A percentile compares a stretch with the other conserved stretches of the same genome.
Conservation (phyloP, 2,888 invertebrate species). For the Polymixis flavicincta region DNA sequence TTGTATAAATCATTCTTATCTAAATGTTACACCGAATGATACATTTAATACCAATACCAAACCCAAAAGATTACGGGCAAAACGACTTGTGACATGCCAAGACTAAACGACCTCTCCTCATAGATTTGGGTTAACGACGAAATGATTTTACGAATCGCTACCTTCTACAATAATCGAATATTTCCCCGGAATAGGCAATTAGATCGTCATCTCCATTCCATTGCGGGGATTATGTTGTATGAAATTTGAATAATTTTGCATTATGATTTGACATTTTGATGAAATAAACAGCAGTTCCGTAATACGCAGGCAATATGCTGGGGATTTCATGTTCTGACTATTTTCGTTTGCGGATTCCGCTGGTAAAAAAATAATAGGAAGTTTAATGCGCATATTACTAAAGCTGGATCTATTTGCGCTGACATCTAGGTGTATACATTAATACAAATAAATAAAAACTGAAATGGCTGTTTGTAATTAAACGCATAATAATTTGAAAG, state of each 20-base stretch:
- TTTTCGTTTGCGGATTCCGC: not conserved
- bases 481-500: too few relatives aligned
- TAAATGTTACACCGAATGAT: slow-evolving; percentile 52
- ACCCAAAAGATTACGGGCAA: slow-evolving; percentile 53
- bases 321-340: slow-evolving; percentile 36
- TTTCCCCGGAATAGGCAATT: slow-evolving; percentile 72
- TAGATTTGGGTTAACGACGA: slow-evolving; percentile 65
- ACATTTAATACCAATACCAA: slow-evolving; percentile 58
- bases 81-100: slow-evolving; percentile 65
- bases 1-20: slow-evolving; percentile 56
- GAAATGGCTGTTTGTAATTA: too few relatives aligned
- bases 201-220: slow-evolving; percentile 72
- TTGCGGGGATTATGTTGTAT: slow-evolving; percentile 73
- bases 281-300: slow-evolving; percentile 63
- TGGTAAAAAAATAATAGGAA: not conserved
- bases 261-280: slow-evolving; percentile 71
- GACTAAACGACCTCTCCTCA: slow-evolving; percentile 51
- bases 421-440: too few relatives aligned
- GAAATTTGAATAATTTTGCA: slow-evolving; percentile 81
- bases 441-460: too few relatives aligned
- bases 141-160: slow-evolving; percentile 64
- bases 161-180: slow-evolving; percentile 71
- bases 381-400: not conserved
- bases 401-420: not conserved
- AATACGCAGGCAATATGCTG: slow-evolving; percentile 42